A percentile compares a stretch with the other conserved stretches of the same genome.
These are phyloP conservation scores for Cataglyphis rosenhaueri DNA, from an alignment of 2,888 invertebrate species.

Conservation along the genomic window DNA sequence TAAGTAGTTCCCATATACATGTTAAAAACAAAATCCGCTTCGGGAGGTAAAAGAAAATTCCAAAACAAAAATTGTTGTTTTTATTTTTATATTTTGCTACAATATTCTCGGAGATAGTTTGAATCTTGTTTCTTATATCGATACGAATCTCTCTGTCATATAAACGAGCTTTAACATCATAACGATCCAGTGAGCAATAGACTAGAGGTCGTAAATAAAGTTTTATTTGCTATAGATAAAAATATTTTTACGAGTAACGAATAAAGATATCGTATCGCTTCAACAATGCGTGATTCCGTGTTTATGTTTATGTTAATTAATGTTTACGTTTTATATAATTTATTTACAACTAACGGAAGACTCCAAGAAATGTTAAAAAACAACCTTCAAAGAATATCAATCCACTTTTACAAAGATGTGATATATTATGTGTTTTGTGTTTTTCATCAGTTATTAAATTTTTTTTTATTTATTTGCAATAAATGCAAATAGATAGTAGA, in stretches of 20 bases:
- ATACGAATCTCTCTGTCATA: slow-evolving; percentile 61
- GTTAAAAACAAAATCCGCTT: slow-evolving; percentile 30
- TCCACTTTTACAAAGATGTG: neutral
- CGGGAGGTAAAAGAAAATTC: slow-evolving; percentile 41
- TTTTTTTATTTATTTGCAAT: slow-evolving; percentile 19
- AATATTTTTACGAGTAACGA: slow-evolving; percentile 55
- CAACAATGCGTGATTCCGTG: neutral
- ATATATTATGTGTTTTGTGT: slow-evolving; percentile 6
- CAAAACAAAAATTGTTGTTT: slow-evolving; percentile 63
- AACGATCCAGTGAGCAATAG: slow-evolving; percentile 60
- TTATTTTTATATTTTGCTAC: slow-evolving; percentile 56
- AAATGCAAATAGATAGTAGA: slow-evolving; percentile 22
- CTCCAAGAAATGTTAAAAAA: neutral
- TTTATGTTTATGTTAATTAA: slow-evolving; percentile 28
- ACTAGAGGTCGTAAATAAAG: slow-evolving; percentile 62
- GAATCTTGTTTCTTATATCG: slow-evolving; percentile 63
- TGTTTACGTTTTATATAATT: neutral
- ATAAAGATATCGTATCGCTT: slow-evolving; percentile 49
- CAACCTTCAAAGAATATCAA: slow-evolving; percentile 5
- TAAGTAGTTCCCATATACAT: slow-evolving; percentile 41
- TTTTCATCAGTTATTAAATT: slow-evolving; percentile 25
- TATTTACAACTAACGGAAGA: slow-evolving; percentile 2
- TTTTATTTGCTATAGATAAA: slow-evolving; percentile 57
- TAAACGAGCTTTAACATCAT: slow-evolving; percentile 59
- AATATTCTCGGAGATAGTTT: slow-evolving; percentile 50